phyloP scores from a whole-genome alignment of 2,888 invertebrate species.

The Drepana falcataria region DNA sequence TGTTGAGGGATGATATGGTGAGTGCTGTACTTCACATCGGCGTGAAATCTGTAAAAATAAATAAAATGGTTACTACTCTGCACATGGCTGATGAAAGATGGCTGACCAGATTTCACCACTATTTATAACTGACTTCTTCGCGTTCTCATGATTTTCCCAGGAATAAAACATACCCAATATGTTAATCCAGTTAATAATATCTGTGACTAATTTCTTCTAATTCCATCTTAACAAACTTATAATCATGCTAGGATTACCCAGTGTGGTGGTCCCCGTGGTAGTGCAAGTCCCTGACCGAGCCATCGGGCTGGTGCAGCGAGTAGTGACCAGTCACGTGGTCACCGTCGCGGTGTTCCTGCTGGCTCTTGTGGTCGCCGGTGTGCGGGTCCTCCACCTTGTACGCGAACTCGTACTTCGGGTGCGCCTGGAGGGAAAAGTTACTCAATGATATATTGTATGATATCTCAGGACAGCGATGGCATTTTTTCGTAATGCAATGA shows the following conservation, averaged over 20 bases:
- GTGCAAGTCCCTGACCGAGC: constrained; percentile 46
- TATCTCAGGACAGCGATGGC: neutral
- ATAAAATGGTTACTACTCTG: neutral
- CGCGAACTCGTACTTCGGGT: constrained; percentile 49
- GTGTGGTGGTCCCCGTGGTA: constrained; percentile 35
- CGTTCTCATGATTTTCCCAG: no score
- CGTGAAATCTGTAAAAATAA: constrained; percentile 27
- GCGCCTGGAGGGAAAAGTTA: constrained; percentile 20
- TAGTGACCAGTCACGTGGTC: constrained; percentile 77
- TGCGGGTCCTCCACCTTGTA: constrained; percentile 66
- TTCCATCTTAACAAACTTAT: no score
- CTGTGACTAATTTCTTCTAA: no score
- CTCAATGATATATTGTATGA: neutral
- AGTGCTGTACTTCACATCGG: constrained; percentile 31
- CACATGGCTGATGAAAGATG: neutral
- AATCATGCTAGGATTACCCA: constrained; percentile 26
- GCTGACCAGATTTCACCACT: no score
- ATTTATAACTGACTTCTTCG: no score
- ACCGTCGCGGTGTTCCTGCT: constrained; percentile 68
- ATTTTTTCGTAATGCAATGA: neutral
- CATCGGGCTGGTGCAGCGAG: constrained; percentile 67
- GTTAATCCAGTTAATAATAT: no score
- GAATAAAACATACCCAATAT: no score
- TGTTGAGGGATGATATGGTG: constrained; percentile 29
- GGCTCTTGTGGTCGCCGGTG: constrained; percentile 61